Conservation (phyloP, 2,888 invertebrate genomes). For the Peribatodes rhomboidaria region DNA sequence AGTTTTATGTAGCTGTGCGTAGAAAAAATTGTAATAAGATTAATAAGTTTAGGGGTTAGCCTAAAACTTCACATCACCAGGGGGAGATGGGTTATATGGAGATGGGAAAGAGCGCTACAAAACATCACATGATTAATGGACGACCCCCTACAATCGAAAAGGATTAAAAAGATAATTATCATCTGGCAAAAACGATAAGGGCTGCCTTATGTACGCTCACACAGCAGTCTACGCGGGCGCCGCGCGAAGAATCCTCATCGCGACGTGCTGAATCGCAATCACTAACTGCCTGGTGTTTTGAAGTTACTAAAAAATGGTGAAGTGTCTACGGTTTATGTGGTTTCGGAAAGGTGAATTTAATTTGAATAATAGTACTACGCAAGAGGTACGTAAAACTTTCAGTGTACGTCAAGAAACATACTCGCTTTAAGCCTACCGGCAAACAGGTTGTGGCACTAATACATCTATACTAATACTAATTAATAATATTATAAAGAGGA, state of each 20-base stretch:
- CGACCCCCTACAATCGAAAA: conserved; percentile 45
- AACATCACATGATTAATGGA: no score
- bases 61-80: no score
- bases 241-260: conserved; percentile 80
- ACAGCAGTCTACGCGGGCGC: conserved; percentile 64
- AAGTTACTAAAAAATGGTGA: conserved; percentile 65
- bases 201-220: conserved; percentile 65
- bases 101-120: no score
- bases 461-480: no score
- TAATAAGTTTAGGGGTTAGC: no score
- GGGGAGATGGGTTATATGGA: no score
- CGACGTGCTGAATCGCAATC: conserved; percentile 38
- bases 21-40: no score
- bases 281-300: conserved; percentile 37
- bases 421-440: neutral
- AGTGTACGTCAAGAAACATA: conserved; percentile 63
- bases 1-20: no score
- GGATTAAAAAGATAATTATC: conserved; percentile 75
- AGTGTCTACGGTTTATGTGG: conserved; percentile 81
- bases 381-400: conserved; percentile 71
- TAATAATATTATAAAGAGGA: neutral
- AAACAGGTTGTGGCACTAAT: neutral
- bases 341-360: conserved; percentile 74
- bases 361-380: conserved; percentile 54
- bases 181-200: conserved; percentile 77